These are phyloP conservation scores for Anser cygnoides DNA, from an alignment of 2,113 vertebrate species.

Conservation along the genomic window DNA sequence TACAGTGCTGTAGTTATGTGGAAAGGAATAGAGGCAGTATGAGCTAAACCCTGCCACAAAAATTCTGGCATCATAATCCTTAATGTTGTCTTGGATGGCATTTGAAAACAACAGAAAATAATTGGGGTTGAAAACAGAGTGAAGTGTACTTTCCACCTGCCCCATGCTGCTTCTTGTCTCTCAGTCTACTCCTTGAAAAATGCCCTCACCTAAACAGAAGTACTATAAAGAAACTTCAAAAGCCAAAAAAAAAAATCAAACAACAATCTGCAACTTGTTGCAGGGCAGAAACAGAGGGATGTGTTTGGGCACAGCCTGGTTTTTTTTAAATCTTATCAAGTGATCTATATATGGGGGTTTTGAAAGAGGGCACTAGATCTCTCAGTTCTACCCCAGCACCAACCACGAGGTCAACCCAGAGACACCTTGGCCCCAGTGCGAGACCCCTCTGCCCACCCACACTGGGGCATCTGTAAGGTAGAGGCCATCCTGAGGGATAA, in stretches of 20 bases:
- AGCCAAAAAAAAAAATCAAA: background rate
- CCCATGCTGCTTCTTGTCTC: background rate
- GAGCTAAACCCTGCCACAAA: background rate
- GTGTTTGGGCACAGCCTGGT: background rate
- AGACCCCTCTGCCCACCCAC: background rate
- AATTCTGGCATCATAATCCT: background rate
- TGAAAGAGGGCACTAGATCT: background rate
- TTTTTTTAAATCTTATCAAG: background rate
- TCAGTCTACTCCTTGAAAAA: background rate
- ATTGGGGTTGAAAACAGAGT: background rate
- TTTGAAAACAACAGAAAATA: background rate
- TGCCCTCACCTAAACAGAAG: background rate
- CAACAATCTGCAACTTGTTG: background rate
- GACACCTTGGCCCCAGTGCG: rapidly evolving
- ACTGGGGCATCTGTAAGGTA: background rate
- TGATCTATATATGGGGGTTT: rapidly evolving
- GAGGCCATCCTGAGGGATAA: rapidly evolving
- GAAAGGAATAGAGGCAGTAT: background rate
- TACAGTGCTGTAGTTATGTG: background rate
- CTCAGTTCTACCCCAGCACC: background rate
- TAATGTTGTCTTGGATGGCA: background rate
- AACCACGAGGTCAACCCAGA: background rate
- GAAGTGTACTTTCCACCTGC: background rate
- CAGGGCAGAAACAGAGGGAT: background rate
- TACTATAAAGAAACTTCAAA: background rate